Conservation (phyloP, 2,797 vertebrate species). For the Diglossa cyanea region DNA sequence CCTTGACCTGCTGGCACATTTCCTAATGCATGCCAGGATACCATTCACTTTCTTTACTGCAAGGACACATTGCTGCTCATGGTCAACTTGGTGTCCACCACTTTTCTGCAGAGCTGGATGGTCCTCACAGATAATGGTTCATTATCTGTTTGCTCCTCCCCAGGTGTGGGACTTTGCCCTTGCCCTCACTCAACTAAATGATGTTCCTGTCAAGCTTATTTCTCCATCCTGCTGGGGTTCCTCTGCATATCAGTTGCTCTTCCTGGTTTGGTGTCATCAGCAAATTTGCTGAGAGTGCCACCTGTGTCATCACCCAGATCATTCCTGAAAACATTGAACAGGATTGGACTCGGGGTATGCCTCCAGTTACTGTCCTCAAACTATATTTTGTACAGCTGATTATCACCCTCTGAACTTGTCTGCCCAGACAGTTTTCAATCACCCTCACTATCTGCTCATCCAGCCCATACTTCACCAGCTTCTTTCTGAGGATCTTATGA, state of each 20-base stretch:
- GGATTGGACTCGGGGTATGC: not conserved
- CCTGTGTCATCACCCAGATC: not conserved
- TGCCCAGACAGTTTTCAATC: not conserved
- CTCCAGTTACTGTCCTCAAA: not conserved
- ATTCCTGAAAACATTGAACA: not conserved
- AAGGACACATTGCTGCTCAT: not conserved
- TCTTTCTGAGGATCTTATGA: not conserved
- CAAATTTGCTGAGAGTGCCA: not conserved
- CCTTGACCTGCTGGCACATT: too few relatives aligned
- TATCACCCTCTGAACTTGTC: not conserved
- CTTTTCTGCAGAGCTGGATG: not conserved
- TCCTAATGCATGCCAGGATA: not conserved
- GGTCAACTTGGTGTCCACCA: not conserved
- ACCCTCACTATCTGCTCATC: not conserved
- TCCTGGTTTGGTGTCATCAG: not conserved
- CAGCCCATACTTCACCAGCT: not conserved
- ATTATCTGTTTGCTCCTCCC: not conserved
- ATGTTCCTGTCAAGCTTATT: not conserved
- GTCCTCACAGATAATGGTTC: not conserved
- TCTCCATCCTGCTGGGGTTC: not conserved
- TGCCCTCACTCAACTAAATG: not conserved
- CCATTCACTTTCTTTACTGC: not conserved
- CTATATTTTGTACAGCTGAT: not conserved
- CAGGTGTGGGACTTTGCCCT: not conserved
- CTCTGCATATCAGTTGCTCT: not conserved